Conservation (phyloP, 1,140 invertebrate species). For the Penaeus indicus region DNA sequence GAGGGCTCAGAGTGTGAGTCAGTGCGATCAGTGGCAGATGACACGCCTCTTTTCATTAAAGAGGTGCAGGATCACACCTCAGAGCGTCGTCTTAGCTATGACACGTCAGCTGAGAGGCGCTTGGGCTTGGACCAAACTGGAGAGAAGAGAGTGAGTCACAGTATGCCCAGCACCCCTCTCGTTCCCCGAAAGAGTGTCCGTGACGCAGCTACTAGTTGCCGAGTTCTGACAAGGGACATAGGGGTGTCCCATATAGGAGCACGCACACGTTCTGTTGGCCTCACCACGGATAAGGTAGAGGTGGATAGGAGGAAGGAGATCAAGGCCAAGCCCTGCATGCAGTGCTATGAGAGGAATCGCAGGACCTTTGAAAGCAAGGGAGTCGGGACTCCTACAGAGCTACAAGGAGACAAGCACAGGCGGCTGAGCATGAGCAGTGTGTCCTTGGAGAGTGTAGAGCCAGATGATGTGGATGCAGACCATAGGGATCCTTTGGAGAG, state of each 20-base stretch:
- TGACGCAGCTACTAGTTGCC: constrained; percentile 80
- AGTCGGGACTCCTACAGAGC: constrained; percentile 33
- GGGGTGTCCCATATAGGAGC: constrained; percentile 75
- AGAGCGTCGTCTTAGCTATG: constrained; percentile 11
- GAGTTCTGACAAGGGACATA: constrained; percentile 77
- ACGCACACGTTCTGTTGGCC: constrained; percentile 69
- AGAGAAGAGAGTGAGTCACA: constrained; percentile 38
- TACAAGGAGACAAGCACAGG: constrained; percentile 26
- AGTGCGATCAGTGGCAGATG: constrained; percentile 38
- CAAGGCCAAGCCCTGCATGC: constrained; percentile 41
- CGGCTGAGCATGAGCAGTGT: constrained; percentile 49
- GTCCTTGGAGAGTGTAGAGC: constrained; percentile 51
- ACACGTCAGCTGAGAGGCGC: constrained; percentile 7
- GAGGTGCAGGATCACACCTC: constrained; percentile 33
- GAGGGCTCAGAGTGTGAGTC: constrained; percentile 65
- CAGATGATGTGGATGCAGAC: constrained; percentile 44
- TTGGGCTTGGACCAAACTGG: not conserved
- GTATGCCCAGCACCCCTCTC: constrained; percentile 48
- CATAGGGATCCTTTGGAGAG: constrained; percentile 42
- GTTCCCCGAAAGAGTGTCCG: constrained; percentile 64
- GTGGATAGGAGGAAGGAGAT: constrained; percentile 47
- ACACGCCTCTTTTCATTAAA: constrained; percentile 49
- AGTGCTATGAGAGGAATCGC: constrained; percentile 52
- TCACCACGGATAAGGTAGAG: constrained; percentile 60
- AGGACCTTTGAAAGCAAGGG: constrained; percentile 42